A percentile compares a stretch with the other conserved stretches of the same genome.
These are phyloP conservation scores for Salpingus planirostris DNA, from an alignment of 2,888 invertebrate genomes.

Conservation along the genomic window DNA sequence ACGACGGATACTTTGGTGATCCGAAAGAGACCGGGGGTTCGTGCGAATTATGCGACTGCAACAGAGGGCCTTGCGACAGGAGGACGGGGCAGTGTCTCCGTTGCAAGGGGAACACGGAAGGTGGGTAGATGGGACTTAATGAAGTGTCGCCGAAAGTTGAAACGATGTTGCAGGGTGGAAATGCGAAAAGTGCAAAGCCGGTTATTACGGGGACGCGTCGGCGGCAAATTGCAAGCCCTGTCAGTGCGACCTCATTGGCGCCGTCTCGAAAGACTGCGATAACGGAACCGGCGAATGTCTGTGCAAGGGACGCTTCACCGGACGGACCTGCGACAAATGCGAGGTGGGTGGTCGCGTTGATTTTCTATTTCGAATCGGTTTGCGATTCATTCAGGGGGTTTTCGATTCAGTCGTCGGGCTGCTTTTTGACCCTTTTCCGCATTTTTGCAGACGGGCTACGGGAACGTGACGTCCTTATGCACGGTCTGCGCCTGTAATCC, in stretches of 20 bases:
- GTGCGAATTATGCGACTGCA: constrained; percentile 78
- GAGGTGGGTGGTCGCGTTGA: constrained; percentile 34
- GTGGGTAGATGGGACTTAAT: constrained; percentile 18
- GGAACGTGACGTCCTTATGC: constrained; percentile 72
- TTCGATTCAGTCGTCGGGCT: too few species aligned
- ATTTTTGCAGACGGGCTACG: constrained; percentile 50
- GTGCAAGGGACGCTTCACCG: constrained; percentile 62
- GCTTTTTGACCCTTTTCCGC: background rate
- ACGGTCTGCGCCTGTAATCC: constrained; percentile 68
- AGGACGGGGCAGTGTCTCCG: constrained; percentile 77
- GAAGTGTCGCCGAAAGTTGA: background rate
- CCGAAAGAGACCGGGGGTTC: constrained; percentile 61
- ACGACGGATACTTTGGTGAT: constrained; percentile 77
- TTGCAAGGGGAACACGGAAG: constrained; percentile 68
- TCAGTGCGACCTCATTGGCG: constrained; percentile 68
- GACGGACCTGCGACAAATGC: constrained; percentile 63
- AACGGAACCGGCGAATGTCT: constrained; percentile 64
- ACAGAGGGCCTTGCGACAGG: constrained; percentile 77
- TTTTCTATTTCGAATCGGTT: background rate
- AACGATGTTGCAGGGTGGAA: constrained; percentile 44
- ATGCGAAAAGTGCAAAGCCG: constrained; percentile 59
- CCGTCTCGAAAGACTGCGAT: constrained; percentile 62
- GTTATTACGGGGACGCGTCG: constrained; percentile 57
- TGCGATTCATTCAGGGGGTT: too few species aligned
- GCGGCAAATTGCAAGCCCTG: constrained; percentile 61